Base-by-base conservation (phyloP, 2,113 vertebrate species). In the Fregetta grallaria region DNA sequence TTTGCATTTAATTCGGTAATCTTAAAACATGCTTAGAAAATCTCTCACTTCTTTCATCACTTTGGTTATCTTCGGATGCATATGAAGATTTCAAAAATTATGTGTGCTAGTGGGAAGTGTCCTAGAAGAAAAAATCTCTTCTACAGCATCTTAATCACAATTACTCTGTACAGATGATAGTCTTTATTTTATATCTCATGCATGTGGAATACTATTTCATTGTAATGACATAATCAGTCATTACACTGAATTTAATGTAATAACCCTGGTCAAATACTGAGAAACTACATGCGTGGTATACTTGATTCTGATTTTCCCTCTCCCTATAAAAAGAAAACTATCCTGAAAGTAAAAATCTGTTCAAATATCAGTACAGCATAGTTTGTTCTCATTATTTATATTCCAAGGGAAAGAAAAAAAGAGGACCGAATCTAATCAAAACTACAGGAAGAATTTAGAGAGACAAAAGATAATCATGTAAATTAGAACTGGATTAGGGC, bases 401-500 rank as follows among this genome's bases (percentile, higher is more conserved):
- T 91, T 82, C 50, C 76, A 88, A 90, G n/a, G 50, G 26, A 83
- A 77, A 91, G 66, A 72, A 90, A 90, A 81, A 94, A 94, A 59
- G 40, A 96, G 34, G 13, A 76, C 34, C 7, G 21, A 80, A 87
- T 93, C 75, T 88, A 95, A 94, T 86, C 61, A 87, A 94, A 97
- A 89, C 89, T 95, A 90, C 94, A 94, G 92, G 94, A 95, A 88
- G 89, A 80, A 62, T 92, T 93, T 66, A 61, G 76, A 82, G 56
- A 95, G 82, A 87, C 88, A 90, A 44, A 91, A 97, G 95, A 96
- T 96, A 97, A 94, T 70, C 6, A 96, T 23, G 42, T 66, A 97
- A 97, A 97, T 94, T 83, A 92, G 89, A 94, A 89, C 34, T 85
- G 91, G 85, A 96, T 96, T 96, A 94, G 82, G 66, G 87, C 91